Percentiles rank a stretch among this genome's conserved stretches.
Conservation (phyloP, 2,888 invertebrate genomes). For the Aporophyla nigra region DNA sequence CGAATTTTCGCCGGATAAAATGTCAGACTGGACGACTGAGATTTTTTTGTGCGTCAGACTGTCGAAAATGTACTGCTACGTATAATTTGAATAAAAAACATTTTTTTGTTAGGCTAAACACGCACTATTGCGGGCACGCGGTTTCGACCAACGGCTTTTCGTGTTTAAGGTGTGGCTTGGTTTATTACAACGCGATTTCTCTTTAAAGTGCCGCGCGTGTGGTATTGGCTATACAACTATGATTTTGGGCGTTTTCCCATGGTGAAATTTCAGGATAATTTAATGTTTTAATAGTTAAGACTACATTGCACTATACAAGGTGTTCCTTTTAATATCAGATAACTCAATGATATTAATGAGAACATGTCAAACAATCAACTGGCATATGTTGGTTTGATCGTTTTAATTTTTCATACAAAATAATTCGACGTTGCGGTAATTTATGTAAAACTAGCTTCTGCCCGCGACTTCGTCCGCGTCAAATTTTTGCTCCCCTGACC, state of each 20-base stretch:
- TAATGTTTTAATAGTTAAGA: not conserved
- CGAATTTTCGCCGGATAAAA: not conserved
- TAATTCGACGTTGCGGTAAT: too few species aligned
- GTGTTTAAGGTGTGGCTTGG: conserved; percentile 31
- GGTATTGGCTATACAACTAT: not conserved
- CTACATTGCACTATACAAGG: too few species aligned
- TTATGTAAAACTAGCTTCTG: too few species aligned
- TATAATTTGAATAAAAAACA: conserved; percentile 17
- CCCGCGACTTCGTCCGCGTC: too few species aligned
- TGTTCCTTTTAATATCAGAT: too few species aligned
- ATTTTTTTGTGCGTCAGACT: not conserved
- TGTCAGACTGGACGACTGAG: not conserved
- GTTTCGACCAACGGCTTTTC: conserved; percentile 20
- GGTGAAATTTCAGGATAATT: too few species aligned
- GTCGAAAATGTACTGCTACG: not conserved
- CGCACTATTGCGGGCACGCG: conserved; percentile 15
- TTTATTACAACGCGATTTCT: conserved; percentile 29
- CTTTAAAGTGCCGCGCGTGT: conserved; percentile 29
- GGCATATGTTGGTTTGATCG: too few species aligned
- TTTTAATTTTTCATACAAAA: too few species aligned
- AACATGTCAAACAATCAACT: too few species aligned
- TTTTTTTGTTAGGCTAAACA: conserved; percentile 26
- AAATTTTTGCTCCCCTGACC: too few species aligned
- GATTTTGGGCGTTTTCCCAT: not conserved
- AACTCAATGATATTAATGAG: too few species aligned